These are phyloP conservation scores for Nyctereutes procyonoides DNA, from an alignment of 2,113 vertebrate species.

Conservation along the genomic window DNA sequence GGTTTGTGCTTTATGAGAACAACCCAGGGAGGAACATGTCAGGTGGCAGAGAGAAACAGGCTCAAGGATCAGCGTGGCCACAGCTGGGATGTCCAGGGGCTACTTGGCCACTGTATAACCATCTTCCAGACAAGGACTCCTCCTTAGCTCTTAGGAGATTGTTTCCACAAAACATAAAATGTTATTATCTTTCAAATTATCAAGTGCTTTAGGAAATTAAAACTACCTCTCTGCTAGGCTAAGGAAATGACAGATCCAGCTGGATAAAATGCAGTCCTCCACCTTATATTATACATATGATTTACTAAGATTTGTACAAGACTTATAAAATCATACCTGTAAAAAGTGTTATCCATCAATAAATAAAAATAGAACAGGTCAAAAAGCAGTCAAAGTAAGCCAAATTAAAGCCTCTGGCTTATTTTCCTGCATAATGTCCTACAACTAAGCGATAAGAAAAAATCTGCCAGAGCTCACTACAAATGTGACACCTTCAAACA, in stretches of 20 bases:
- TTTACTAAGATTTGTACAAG: constrained; percentile 55
- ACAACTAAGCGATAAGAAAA: constrained; percentile 27
- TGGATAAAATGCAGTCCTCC: constrained; percentile 15
- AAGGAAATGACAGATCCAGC: constrained; percentile 31
- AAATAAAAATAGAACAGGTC: constrained; percentile 65
- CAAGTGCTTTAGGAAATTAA: constrained; percentile 48
- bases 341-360: constrained; percentile 38
- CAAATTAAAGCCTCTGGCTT: constrained; percentile 67
- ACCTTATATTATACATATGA: constrained; percentile 1
- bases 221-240: background rate
- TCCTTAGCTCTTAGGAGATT: constrained; percentile 13
- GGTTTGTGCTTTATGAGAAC: background rate
- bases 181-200: constrained; percentile 39
- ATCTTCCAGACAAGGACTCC: background rate
- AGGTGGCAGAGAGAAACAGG: background rate
- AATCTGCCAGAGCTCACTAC: background rate
- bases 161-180: constrained; percentile 39
- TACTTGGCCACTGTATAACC: background rate
- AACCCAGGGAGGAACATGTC: background rate
- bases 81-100: background rate
- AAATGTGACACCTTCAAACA: constrained; percentile 23
- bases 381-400: constrained; percentile 68
- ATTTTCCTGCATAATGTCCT: constrained; percentile 43
- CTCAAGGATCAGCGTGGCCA: background rate
- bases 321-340: constrained; percentile 34